Evolutionary conservation across 2,797 vertebrate genomes (phyloP).

Genomic region (Parauchenoglanis punctatus): DNA sequence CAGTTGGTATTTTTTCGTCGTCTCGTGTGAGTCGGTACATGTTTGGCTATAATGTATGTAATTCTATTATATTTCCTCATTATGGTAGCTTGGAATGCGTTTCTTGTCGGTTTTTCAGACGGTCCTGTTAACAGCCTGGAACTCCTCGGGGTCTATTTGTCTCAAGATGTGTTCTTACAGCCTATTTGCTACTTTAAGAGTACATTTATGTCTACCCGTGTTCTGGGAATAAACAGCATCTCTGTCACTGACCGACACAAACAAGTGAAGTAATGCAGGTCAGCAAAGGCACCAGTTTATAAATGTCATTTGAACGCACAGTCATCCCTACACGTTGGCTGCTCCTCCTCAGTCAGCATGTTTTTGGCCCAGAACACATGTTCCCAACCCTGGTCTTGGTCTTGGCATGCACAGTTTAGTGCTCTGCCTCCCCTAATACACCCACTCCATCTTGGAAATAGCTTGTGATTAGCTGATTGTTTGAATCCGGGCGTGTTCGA

Average conservation of each 20-base stretch:
- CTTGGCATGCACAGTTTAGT: background rate
- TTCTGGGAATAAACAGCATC: constrained; percentile 4
- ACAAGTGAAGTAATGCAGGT: background rate
- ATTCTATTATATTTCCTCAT: background rate
- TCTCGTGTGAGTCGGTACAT: background rate
- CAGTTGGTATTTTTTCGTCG: background rate
- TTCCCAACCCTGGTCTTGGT: background rate
- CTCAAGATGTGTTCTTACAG: background rate
- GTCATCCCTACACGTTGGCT: background rate
- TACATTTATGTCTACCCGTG: background rate
- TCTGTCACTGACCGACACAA: constrained; percentile 1
- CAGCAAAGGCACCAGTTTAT: background rate
- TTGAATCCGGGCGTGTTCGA: background rate
- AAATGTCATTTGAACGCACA: no score
- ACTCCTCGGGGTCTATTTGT: background rate
- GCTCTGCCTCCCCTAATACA: background rate
- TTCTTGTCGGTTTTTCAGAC: background rate
- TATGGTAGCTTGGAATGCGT: background rate
- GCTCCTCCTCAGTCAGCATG: no score
- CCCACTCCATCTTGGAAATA: background rate
- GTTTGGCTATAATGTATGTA: background rate
- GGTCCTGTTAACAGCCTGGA: background rate
- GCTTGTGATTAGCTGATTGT: background rate
- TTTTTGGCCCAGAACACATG: background rate
- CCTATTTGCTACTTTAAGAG: background rate